phyloP scores from a whole-genome alignment of 2,888 invertebrate genomes.

The Spisula solida region DNA sequence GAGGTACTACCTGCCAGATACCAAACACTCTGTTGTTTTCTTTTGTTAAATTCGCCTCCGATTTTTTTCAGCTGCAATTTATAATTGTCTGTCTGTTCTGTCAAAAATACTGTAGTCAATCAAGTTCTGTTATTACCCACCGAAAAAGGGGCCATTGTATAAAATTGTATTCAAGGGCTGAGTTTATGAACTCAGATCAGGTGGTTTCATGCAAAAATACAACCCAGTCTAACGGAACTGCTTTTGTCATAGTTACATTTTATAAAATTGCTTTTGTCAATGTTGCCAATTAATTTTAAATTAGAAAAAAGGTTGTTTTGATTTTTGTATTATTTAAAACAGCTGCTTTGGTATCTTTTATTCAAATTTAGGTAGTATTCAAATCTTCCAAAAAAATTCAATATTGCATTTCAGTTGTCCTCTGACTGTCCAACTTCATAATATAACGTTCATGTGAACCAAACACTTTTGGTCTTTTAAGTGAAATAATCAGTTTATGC shows the following conservation, averaged over 20 bases:
- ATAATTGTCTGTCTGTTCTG: background rate
- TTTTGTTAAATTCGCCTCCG: background rate
- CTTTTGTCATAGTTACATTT: background rate
- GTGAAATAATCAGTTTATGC: too few relatives aligned
- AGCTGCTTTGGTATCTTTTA: slow-evolving; percentile 13
- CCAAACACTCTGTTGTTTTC: background rate
- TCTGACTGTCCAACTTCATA: background rate
- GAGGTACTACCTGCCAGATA: background rate
- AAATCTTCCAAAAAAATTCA: too few relatives aligned
- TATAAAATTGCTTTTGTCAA: slow-evolving; percentile 13
- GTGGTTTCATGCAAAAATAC: background rate
- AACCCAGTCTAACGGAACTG: background rate
- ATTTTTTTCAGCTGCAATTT: slow-evolving; percentile 19
- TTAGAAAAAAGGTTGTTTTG: background rate
- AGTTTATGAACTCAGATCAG: background rate
- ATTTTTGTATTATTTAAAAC: slow-evolving; percentile 5
- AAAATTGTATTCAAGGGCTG: background rate
- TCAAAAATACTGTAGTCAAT: background rate
- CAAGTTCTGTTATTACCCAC: background rate
- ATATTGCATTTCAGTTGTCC: too few relatives aligned
- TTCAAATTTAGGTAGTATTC: background rate
- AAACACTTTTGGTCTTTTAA: too few relatives aligned
- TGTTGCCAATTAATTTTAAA: slow-evolving; percentile 1
- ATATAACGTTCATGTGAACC: background rate
- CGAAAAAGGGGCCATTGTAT: background rate